These are phyloP conservation scores for Ferdinandea cuprea DNA, from an alignment of 2,888 invertebrate genomes.

Conservation along the genomic window DNA sequence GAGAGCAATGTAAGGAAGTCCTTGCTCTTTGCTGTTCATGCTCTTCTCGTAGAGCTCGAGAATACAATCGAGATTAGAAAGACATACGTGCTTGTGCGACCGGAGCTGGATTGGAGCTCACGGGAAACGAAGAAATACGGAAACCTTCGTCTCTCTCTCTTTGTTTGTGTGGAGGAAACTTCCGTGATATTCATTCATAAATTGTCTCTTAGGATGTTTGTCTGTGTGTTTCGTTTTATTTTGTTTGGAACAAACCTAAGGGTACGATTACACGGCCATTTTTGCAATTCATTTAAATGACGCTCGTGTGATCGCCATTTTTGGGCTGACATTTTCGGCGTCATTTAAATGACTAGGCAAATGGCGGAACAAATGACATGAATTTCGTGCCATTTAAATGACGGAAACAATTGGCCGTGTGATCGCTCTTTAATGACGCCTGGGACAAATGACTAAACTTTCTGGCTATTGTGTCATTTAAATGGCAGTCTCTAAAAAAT, in stretches of 20 bases:
- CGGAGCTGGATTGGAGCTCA: constrained; percentile 22
- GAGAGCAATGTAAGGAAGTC: constrained; percentile 42
- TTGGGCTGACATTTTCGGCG: too few relatives aligned
- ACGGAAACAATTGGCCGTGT: too few relatives aligned
- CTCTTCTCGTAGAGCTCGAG: constrained; percentile 4
- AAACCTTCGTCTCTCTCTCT: constrained; percentile 2
- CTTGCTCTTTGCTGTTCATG: constrained; percentile 37
- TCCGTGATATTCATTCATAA: constrained; percentile 65
- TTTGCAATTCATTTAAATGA: too few relatives aligned
- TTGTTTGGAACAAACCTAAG: constrained; percentile 62
- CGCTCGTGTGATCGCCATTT: too few relatives aligned
- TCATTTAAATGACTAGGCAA: too few relatives aligned
- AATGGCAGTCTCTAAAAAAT: too few relatives aligned
- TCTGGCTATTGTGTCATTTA: too few relatives aligned
- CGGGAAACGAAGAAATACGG: constrained; percentile 23
- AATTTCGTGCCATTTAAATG: too few relatives aligned
- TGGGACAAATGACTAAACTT: too few relatives aligned
- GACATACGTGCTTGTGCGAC: constrained; percentile 58
- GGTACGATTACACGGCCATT: too few relatives aligned
- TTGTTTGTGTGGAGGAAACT: constrained; percentile 35
- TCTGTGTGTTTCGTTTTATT: constrained; percentile 34
- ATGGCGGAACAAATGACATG: too few relatives aligned
- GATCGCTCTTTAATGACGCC: too few relatives aligned
- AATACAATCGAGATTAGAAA: constrained; percentile 13
- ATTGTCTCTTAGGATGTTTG: constrained; percentile 61